Conservation (phyloP, 2,113 vertebrate genomes). For the Desmodus rotundus region DNA sequence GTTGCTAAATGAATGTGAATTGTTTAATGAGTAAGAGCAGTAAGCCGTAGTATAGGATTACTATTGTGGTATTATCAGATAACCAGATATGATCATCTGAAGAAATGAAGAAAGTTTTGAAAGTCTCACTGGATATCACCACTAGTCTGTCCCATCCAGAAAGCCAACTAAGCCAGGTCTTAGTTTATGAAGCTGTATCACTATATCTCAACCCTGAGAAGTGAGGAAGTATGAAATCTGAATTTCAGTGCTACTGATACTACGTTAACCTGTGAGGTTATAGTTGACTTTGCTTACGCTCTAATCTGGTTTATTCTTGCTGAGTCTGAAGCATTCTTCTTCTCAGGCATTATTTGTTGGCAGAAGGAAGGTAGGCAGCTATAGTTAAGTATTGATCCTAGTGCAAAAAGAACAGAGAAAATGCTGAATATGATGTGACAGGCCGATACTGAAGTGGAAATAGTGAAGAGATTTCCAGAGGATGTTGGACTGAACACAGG, state of each 20-base stretch:
- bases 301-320: conserved; percentile 1
- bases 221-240: background rate
- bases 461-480: background rate
- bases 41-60: background rate
- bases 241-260: background rate
- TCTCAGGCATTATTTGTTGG: conserved; percentile 31
- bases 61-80: background rate
- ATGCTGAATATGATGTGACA: background rate
- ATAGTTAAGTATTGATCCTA: conserved; percentile 37
- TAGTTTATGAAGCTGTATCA: background rate
- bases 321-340: background rate
- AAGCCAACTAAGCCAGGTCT: background rate
- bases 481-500: background rate
- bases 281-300: background rate
- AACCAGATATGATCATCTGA: background rate
- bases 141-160: background rate
- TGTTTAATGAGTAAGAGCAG: background rate
- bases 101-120: background rate
- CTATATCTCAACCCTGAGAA: background rate
- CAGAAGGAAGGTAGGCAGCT: background rate
- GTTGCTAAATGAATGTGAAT: background rate
- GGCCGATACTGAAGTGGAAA: background rate
- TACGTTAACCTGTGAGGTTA: background rate
- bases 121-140: background rate
- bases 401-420: conserved; percentile 17